Base-by-base conservation (phyloP, 2,113 vertebrate species). In the Cyprinus carpio region DNA sequence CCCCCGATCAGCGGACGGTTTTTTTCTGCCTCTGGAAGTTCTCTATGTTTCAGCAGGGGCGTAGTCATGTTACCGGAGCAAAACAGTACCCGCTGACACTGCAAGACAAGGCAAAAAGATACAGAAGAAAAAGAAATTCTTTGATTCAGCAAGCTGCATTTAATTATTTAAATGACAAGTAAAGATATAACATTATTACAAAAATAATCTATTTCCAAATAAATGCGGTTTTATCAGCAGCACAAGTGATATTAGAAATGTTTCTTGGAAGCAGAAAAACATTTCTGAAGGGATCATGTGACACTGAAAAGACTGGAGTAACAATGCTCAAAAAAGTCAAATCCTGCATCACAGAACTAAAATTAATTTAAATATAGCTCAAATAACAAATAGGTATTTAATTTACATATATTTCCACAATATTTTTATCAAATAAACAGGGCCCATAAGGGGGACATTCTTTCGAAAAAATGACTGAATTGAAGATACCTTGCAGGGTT, bases 1-100 rank as follows among this genome's bases (percentile, higher is more conserved):
- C 93, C 37, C 1, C 98, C 95, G 88, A 99, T 83, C 74, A 99
- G 92, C 1, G 97, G 97, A 11, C 94, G 95, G 86, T 85, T 94
- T 75, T 92, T 92, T 67, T 91, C 93, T 69, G 94, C 94, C 64
- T 94, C 92, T 40, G 93, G 94, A 85, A 0, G 92, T 86, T 97
- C 97, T 85, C 96, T 96, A 80, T 97, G 97, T 89, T 99, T 99
- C 90, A 96, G 89, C 89, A 99, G n/a, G 90, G 69, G 97, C 95
- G 13, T 99, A 99, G 92, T 97, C 99, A 90, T 99, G 98, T 99
- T 99, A n/a, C 98, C 98, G 0, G 94, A 97, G 93, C 97, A 99
- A 84, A 99, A 92, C 87, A 99, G 92, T 83, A 99, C 95, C 86
- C 87, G 95, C 86, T 94, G 97, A 98, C 96, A 31, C 98, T 99